Percentiles rank a stretch among this genome's conserved stretches.
phyloP scores from a whole-genome alignment of 2,113 vertebrate genomes.

The Grantiella picta region DNA sequence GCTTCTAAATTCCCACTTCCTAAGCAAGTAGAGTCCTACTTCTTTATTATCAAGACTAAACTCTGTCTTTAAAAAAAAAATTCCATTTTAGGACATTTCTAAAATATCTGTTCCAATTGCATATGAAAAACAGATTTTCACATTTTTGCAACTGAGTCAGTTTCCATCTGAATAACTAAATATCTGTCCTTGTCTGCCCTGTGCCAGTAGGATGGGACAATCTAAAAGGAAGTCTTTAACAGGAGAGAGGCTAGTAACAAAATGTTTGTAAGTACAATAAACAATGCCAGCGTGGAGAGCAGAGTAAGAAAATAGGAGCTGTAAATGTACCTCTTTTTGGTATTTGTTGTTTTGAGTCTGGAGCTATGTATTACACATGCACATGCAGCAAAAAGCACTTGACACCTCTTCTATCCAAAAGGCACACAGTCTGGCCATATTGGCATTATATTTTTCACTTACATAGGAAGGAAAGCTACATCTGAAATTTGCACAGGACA shows the following conservation, averaged over 20 bases:
- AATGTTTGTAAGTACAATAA: not conserved
- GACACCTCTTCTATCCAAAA: not conserved
- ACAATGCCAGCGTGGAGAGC: fast-evolving
- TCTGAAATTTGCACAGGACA: not conserved
- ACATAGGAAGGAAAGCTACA: not conserved
- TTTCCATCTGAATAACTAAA: not conserved
- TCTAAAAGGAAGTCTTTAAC: not conserved
- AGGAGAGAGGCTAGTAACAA: not conserved
- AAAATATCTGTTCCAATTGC: conserved; percentile 42
- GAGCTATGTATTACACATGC: not conserved
- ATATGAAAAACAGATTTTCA: conserved; percentile 27
- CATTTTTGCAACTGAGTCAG: not conserved
- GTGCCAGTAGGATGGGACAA: not conserved
- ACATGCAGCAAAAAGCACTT: not conserved
- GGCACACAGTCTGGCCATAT: not conserved
- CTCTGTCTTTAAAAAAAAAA: not conserved
- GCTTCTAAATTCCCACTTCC: not conserved
- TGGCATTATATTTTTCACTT: not conserved
- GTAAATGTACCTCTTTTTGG: not conserved
- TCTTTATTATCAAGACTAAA: conserved; percentile 5
- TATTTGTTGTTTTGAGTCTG: not conserved
- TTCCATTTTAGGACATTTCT: conserved; percentile 3
- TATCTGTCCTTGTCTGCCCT: conserved; percentile 3
- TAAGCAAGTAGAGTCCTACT: not conserved
- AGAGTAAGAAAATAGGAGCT: not conserved